phyloP scores from a whole-genome alignment of 2,888 invertebrate species.

The Idaea biselata region DNA sequence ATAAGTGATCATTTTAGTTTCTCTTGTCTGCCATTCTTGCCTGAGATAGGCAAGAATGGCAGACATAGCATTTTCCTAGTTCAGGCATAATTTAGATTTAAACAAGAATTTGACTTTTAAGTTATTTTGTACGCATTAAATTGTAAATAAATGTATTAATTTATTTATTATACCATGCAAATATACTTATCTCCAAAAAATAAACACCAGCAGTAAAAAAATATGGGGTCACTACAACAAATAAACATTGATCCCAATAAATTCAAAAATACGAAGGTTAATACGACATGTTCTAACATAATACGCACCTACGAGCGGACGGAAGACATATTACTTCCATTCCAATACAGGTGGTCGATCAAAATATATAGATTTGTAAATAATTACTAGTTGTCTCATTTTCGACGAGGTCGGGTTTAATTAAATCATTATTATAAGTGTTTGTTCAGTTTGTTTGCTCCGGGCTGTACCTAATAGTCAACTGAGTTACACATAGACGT shows the following conservation, averaged over 20 bases:
- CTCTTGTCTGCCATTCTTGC: too few relatives aligned
- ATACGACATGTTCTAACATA: slow-evolving; percentile 28
- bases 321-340: slow-evolving; percentile 41
- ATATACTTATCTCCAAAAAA: too few relatives aligned
- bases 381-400: slow-evolving; percentile 36
- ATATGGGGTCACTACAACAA: slow-evolving; percentile 14
- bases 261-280: slow-evolving; percentile 35
- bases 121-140: too few relatives aligned
- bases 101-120: too few relatives aligned
- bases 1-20: too few relatives aligned
- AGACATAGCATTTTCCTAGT: too few relatives aligned
- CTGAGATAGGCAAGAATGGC: too few relatives aligned
- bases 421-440: slow-evolving; percentile 48
- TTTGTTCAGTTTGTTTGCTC: slow-evolving; percentile 32
- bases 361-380: slow-evolving; percentile 31
- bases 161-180: too few relatives aligned
- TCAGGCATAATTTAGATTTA: too few relatives aligned
- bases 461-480: slow-evolving; percentile 16
- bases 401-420: slow-evolving; percentile 47
- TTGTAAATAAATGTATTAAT: too few relatives aligned
- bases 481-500: background rate
- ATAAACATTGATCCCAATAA: slow-evolving; percentile 23
- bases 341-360: background rate
- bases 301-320: slow-evolving; percentile 24
- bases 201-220: background rate